These are phyloP conservation scores for Gallinago stenura DNA, from an alignment of 2,797 vertebrate genomes.

Conservation along the genomic window DNA sequence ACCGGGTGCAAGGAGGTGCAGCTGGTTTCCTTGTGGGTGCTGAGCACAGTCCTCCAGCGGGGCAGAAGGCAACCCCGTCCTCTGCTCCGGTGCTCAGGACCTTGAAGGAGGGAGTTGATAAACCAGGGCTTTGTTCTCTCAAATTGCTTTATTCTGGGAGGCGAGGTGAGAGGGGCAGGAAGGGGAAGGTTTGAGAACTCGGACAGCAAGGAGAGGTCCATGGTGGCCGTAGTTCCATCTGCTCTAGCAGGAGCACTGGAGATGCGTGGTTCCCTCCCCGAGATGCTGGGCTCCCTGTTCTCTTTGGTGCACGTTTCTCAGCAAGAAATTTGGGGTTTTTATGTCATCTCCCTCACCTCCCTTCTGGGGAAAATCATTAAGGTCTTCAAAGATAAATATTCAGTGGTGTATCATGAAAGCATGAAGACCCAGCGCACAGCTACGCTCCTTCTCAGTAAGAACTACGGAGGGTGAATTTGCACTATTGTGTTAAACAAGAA, in stretches of 20 bases:
- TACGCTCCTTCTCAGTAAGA: rapidly evolving
- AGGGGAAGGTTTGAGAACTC: background rate
- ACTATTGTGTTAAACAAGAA: background rate
- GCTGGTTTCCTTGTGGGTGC: background rate
- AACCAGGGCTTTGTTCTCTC: background rate
- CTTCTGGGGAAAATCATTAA: background rate
- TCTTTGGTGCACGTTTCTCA: background rate
- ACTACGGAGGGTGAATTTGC: background rate
- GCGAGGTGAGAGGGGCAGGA: background rate
- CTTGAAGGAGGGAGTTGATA: background rate
- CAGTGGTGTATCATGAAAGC: background rate
- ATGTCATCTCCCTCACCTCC: background rate
- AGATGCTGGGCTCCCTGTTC: background rate
- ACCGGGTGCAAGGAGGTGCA: background rate
- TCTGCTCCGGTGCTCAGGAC: background rate
- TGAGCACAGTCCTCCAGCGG: background rate
- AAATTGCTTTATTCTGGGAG: background rate
- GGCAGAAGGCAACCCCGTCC: rapidly evolving
- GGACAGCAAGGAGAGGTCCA: background rate
- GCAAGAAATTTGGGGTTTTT: background rate
- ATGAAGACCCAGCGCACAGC: background rate
- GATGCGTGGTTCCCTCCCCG: rapidly evolving
- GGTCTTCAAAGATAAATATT: background rate
- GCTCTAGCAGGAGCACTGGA: background rate
- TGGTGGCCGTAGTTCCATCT: background rate